phyloP scores from a whole-genome alignment of 1,140 invertebrate genomes.

The Euwallacea similis region DNA sequence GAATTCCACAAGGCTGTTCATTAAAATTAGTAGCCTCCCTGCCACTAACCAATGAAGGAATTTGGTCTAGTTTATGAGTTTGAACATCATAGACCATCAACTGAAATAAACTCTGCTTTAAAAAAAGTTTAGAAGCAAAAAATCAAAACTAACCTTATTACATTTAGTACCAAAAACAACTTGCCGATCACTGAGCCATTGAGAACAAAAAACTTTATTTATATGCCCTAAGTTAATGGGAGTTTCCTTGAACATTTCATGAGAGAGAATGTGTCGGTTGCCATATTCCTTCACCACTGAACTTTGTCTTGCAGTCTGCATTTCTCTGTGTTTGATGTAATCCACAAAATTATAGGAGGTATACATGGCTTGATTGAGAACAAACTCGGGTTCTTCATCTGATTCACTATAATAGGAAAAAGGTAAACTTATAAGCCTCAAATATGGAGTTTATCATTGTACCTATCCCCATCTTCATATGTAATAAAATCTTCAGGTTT shows the following conservation, averaged over 20 bases:
- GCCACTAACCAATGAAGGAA: slow-evolving; percentile 76
- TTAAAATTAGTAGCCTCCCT: slow-evolving; percentile 57
- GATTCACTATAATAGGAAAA: slow-evolving; percentile 61
- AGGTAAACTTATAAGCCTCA: background rate
- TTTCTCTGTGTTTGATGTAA: slow-evolving; percentile 76
- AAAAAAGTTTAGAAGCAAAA: background rate
- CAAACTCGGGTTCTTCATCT: slow-evolving; percentile 72
- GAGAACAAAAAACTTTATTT: slow-evolving; percentile 96
- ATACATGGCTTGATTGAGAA: slow-evolving; percentile 70
- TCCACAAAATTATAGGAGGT: slow-evolving; percentile 86
- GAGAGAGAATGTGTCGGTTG: slow-evolving; percentile 81
- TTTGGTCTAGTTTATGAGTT: slow-evolving; percentile 77
- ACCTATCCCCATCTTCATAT: slow-evolving; percentile 68
- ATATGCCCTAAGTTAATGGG: slow-evolving; percentile 80
- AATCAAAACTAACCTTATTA: slow-evolving; percentile 75
- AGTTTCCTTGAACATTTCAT: slow-evolving; percentile 85
- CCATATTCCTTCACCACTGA: slow-evolving; percentile 66
- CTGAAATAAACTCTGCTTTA: slow-evolving; percentile 51
- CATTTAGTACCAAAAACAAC: slow-evolving; percentile 96
- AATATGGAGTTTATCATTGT: background rate
- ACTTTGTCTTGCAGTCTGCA: slow-evolving; percentile 68
- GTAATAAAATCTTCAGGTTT: slow-evolving; percentile 88
- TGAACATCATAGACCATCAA: slow-evolving; percentile 83
- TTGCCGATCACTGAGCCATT: slow-evolving; percentile 93
- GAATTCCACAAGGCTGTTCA: slow-evolving; percentile 84